Conservation (phyloP, 1,140 invertebrate species). For the Ostrea denselamellosa region DNA sequence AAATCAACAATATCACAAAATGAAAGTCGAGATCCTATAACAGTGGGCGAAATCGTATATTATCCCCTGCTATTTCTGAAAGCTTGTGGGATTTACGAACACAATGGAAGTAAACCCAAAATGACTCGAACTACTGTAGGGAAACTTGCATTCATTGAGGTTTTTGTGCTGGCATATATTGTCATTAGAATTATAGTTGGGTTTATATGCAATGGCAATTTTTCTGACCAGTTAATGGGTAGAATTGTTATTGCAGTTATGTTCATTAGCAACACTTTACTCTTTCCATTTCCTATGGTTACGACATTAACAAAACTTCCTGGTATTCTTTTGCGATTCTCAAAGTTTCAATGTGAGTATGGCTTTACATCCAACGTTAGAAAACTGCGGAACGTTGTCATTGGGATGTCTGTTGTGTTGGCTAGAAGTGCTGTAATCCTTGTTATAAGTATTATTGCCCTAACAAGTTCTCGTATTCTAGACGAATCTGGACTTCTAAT, state of each 20-base stretch:
- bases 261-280: neutral
- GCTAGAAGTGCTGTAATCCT: neutral
- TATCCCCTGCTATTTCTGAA: neutral
- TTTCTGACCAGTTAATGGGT: conserved; percentile 13
- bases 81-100: neutral
- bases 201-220: neutral
- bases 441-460: neutral
- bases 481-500: neutral
- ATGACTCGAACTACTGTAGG: neutral
- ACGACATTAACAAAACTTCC: neutral
- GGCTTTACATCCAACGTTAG: neutral
- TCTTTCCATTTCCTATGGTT: neutral
- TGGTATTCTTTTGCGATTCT: neutral
- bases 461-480: neutral
- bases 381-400: neutral
- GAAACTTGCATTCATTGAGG: neutral
- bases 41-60: neutral
- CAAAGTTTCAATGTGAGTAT: neutral
- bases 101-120: neutral
- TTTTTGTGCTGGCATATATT: neutral
- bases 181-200: neutral
- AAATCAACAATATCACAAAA: neutral
- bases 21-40: neutral
- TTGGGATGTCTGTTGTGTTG: neutral
- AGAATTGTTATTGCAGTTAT: neutral